A percentile compares a stretch with the other conserved stretches of the same genome.
phyloP scores from a whole-genome alignment of 1,140 invertebrate genomes.

The Drosophila biarmipes region DNA sequence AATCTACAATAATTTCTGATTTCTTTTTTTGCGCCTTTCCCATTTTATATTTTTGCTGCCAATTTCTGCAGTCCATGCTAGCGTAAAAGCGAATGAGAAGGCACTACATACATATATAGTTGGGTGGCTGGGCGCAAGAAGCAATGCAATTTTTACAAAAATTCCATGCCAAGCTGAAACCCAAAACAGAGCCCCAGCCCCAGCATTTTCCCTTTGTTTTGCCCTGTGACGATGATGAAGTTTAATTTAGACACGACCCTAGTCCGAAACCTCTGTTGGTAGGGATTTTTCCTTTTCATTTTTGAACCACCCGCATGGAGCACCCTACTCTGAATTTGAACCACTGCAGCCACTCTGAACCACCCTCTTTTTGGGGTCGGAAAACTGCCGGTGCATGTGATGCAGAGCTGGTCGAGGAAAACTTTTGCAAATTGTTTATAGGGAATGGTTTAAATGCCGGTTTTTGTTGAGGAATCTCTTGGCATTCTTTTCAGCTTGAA shows the following conservation, averaged over 20 bases:
- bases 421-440: conserved; percentile 33
- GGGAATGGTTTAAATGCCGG: conserved; percentile 30
- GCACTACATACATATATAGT: neutral
- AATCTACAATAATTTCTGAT: conserved; percentile 83
- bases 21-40: conserved; percentile 66
- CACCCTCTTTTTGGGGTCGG: conserved; percentile 17
- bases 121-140: neutral
- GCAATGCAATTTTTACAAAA: conserved; percentile 78
- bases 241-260: conserved; percentile 79
- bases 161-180: conserved; percentile 45
- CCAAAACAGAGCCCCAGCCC: too few relatives aligned
- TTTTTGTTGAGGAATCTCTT: conserved; percentile 2
- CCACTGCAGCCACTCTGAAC: conserved; percentile 18
- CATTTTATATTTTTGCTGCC: conserved; percentile 63
- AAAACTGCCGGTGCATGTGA: conserved; percentile 12
- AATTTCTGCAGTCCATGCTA: conserved; percentile 71
- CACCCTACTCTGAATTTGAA: neutral
- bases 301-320: conserved; percentile 32
- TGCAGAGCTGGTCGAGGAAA: conserved; percentile 5
- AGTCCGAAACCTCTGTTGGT: conserved; percentile 45
- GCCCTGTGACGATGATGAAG: conserved; percentile 72
- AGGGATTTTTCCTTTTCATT: neutral
- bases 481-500: neutral
- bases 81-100: conserved; percentile 33
- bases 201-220: conserved; percentile 46